These are phyloP conservation scores for Ornithorhynchus anatinus DNA, from an alignment of 2,113 vertebrate genomes.

Conservation along the genomic window DNA sequence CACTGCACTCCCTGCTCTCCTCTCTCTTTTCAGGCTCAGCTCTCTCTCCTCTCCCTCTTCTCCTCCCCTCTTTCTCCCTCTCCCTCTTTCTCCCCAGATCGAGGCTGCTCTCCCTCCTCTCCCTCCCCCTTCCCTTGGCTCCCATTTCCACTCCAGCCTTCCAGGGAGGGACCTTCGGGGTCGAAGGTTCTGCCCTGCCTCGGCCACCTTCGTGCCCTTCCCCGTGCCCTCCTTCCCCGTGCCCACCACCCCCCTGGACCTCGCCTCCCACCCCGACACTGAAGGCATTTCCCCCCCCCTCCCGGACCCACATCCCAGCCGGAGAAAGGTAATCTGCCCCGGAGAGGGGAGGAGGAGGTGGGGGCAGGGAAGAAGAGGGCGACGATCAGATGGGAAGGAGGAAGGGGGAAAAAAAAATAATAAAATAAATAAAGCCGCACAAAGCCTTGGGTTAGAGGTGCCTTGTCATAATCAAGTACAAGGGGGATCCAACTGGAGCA, in stretches of 20 bases:
- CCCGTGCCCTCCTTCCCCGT: slow-evolving; percentile 16
- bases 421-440: too few species aligned
- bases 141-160: slow-evolving; percentile 56
- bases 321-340: slow-evolving; percentile 75
- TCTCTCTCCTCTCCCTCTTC: slow-evolving; percentile 51
- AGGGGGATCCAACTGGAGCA: slow-evolving; percentile 68
- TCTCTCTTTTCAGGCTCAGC: slow-evolving; percentile 62
- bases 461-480: slow-evolving; percentile 80
- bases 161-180: slow-evolving; percentile 82
- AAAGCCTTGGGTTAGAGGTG: slow-evolving; percentile 86
- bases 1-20: slow-evolving; percentile 76
- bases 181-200: slow-evolving; percentile 89
- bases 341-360: slow-evolving; percentile 65
- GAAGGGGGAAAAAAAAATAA: slow-evolving; percentile 52
- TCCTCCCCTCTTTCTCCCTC: slow-evolving; percentile 41
- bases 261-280: slow-evolving; percentile 75
- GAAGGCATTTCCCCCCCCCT: slow-evolving; percentile 86
- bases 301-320: slow-evolving; percentile 73
- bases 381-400: slow-evolving; percentile 41
- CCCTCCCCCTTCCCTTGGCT: slow-evolving; percentile 39
- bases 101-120: slow-evolving; percentile 56
- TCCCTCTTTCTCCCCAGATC: slow-evolving; percentile 37
- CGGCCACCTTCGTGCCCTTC: slow-evolving; percentile 61
- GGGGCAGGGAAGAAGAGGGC: slow-evolving; percentile 66
- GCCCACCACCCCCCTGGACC: slow-evolving; percentile 76